Evolutionary conservation across 37 sponge, comb jelly and placozoan genomes (phyloP), one percentile per base, ranked within the genome.

Genomic region (Tethya wilhelma): DNA sequence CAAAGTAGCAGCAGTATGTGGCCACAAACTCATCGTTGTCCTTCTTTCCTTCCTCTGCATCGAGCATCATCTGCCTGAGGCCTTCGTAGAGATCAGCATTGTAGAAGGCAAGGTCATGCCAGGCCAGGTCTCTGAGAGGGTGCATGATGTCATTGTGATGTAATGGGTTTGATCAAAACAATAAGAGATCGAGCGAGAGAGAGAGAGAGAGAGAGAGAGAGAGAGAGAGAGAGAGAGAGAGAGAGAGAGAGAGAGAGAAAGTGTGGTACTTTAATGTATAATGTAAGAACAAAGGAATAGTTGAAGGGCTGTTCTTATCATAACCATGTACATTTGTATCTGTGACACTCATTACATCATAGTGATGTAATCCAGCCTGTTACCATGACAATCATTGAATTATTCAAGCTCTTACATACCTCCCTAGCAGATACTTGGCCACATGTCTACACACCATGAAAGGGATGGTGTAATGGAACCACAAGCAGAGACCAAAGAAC

Each of bases 61-160:
- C 91, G 28, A 76, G 36, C 46, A 94, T 75, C 90, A 94, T 90
- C 33, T 87, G 57, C 37, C 95, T 67, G 34, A 94, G 64, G 0
- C 96, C 97, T 44, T 97, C 97, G 64, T 93, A 97, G 45, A 97
- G 76, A 60, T 97, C 94, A 23, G 85, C 84, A 86, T 97, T 97
- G 81, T 87, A 97, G 90, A 97, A 97, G 19, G 94, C 97, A 2
- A 97, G 84, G 64, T 97, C 97, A 82, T 93, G 94, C 97, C 97
- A 97, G 11, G 94, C 86, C 38, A 97, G 53, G 38, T 87, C 86
- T 70, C 89, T 91, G 49, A 17, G 31, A 36, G 57, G 46, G 60
- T 8, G 22, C 63, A n/a, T 8, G 28, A n/a, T n/a, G n/a, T n/a
- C n/a, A n/a, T n/a, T n/a, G n/a, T n/a, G 42, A n/a, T 37, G 34